Conservation (phyloP, 2,888 invertebrate genomes). For the Pammene fasciana region DNA sequence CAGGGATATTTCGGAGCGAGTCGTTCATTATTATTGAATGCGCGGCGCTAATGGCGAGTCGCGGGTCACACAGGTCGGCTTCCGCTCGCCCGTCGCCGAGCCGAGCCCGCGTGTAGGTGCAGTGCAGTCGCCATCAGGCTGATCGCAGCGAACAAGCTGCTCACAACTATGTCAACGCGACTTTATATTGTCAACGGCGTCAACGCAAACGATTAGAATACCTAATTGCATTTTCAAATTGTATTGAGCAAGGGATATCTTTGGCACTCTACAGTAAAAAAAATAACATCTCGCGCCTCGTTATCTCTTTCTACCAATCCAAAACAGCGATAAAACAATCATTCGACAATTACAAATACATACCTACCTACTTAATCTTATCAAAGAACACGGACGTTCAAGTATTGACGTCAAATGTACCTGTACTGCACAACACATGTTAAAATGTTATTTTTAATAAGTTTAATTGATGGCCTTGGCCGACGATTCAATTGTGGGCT, state of each 20-base stretch:
- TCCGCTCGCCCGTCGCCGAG: constrained; percentile 46
- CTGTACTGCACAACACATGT: constrained; percentile 26
- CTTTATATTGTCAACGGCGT: background rate
- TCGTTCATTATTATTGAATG: constrained; percentile 83
- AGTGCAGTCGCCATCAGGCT: background rate
- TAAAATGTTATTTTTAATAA: constrained; percentile 40
- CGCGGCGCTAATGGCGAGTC: constrained; percentile 76
- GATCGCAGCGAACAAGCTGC: background rate
- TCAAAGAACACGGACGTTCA: constrained; percentile 36
- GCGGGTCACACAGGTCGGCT: constrained; percentile 61
- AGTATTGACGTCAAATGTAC: constrained; percentile 27
- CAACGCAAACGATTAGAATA: no score
- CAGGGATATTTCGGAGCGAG: constrained; percentile 82
- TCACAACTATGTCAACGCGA: background rate
- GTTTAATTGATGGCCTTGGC: constrained; percentile 32
- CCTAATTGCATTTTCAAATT: no score
- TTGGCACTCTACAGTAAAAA: no score
- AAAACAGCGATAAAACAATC: constrained; percentile 29
- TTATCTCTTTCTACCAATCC: background rate
- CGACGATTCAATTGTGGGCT: constrained; percentile 35
- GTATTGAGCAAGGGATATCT: no score
- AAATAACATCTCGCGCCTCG: background rate
- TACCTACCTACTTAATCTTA: constrained; percentile 35
- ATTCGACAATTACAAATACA: constrained; percentile 25
- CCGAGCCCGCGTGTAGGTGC: no score